A percentile compares a stretch with the other conserved stretches of the same genome.
Conservation (phyloP, 2,113 vertebrate species). For the human region GRCh38 chr2:121884501-121885000, state of each 20-base stretch:
- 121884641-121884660: neutral
- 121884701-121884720: neutral
- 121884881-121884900: neutral
- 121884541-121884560: neutral
- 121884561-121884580: neutral
- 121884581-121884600: neutral
- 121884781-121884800: neutral
- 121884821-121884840: neutral
- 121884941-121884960: neutral
- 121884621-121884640: neutral
- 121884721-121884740: neutral
- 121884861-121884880: too few relatives aligned
- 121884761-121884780: neutral
- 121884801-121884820: neutral
- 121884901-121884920: neutral
- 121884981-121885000: neutral
- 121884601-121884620: neutral
- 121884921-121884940: neutral
- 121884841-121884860: neutral
- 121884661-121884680: neutral
- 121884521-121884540: neutral
- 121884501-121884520: neutral
- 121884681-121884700: neutral
- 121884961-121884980: neutral
- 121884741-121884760: neutral